Base-by-base conservation (phyloP, 2,113 vertebrate species). In the Chiloscyllium plagiosum region DNA sequence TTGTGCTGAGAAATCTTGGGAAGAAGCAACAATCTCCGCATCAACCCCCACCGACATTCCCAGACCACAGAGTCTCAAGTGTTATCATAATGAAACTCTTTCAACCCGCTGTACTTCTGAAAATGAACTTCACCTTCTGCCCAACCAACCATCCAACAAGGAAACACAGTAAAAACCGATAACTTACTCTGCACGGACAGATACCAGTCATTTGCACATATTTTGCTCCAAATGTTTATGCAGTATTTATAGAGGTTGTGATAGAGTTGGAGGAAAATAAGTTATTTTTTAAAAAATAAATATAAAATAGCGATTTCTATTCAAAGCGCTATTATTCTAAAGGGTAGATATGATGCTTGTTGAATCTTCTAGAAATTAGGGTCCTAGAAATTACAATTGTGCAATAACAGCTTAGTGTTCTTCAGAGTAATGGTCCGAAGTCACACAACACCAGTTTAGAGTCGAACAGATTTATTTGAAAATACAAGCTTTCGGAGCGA, bases 101-200 rank as follows among this genome's bases (percentile, higher is more conserved):
- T 98, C 97, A 3, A 97, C 97, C 96, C 98, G 98, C 96, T 56
- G 98, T 96, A 98, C 97, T 96, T 98, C 98, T 0, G 98, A 98
- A 95, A 97, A 96, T 96, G 98, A 98, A 95, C 96, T 98, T 72
- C 97, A 96, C 0, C 97, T 97, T 78, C 96, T 97, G 93, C 97
- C 96, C 97, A 96, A 56, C 68, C 93, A 94, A 52, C 17, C 5
- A 17, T n/a, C 90, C 1, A 61, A 42, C 65, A 37, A n/a, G 17
- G 61, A 65, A 93, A 1, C 68, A n/a, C 37, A 52, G 10, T 33
- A 52, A 87, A 47, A 42, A 52, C 7, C 0, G 26, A 50, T 52
- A 7, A 26, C 83, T 50, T 22, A 42, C 42, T 24, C 83, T 86
- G 5, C n/a, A 80, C 3, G 37, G 78, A 33, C 29, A 8, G 78